Evolutionary conservation across 2,888 invertebrate species (phyloP).

Genomic region (Heliconius erato): DNA sequence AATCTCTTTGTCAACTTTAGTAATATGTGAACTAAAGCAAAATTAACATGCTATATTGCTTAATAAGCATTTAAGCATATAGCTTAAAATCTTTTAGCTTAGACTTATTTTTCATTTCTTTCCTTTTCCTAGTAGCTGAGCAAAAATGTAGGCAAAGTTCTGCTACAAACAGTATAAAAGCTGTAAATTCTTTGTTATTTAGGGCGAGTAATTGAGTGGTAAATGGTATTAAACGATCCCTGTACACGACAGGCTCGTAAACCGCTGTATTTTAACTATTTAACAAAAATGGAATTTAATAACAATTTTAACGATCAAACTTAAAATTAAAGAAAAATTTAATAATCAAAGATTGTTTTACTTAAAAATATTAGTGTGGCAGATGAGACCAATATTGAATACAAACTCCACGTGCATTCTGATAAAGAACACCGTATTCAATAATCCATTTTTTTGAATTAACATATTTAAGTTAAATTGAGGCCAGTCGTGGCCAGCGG

Average conservation of each 20-base stretch:
- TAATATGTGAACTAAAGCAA: not conserved
- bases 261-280: conserved; percentile 31
- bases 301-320: not conserved
- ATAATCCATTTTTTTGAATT: not conserved
- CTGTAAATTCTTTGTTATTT: conserved; percentile 32
- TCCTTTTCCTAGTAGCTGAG: not conserved
- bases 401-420: no score
- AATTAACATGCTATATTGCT: not conserved
- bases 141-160: conserved; percentile 14
- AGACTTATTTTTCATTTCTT: not conserved
- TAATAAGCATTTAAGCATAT: not conserved
- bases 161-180: conserved; percentile 16
- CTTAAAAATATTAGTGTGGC: no score
- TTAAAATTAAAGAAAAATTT: not conserved
- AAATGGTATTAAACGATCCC: conserved; percentile 41
- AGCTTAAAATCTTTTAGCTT: conserved; percentile 2
- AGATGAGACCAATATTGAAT: no score
- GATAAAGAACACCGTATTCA: not conserved
- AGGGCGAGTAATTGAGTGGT: conserved; percentile 47
- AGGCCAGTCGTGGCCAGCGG: no score
- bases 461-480: not conserved
- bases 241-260: conserved; percentile 44
- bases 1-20: not conserved
- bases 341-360: no score
- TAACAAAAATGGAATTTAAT: not conserved